Evolutionary conservation across 2,797 vertebrate genomes (phyloP).

Genomic region (Sternotherus odoratus): DNA sequence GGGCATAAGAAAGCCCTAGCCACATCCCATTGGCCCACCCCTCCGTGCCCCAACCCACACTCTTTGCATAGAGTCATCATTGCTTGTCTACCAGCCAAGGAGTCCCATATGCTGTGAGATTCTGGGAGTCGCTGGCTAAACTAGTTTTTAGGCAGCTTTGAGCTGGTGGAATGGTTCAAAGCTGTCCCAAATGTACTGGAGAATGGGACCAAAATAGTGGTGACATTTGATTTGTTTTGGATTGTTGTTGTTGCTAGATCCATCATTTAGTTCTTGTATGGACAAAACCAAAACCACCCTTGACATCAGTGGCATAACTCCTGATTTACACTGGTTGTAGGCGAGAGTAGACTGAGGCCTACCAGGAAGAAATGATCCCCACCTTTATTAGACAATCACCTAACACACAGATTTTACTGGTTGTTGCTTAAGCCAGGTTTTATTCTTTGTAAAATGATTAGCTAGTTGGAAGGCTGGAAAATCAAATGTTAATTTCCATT

Average conservation of each 20-base stretch:
- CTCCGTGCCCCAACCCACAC: fast-evolving
- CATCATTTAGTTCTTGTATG: not conserved
- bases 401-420: not conserved
- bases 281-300: not conserved
- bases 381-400: not conserved
- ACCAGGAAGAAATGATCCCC: not conserved
- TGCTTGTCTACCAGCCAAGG: not conserved
- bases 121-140: not conserved
- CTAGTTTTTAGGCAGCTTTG: not conserved
- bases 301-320: not conserved
- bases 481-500: not conserved
- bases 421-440: not conserved
- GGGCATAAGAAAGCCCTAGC: not conserved
- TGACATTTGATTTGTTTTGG: not conserved
- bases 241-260: too few species aligned
- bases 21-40: not conserved
- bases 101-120: not conserved
- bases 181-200: not conserved
- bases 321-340: not conserved
- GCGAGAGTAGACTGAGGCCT: not conserved
- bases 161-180: not conserved
- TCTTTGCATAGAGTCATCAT: not conserved
- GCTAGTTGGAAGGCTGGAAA: not conserved
- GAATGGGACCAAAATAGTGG: not conserved
- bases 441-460: not conserved